Percentiles rank a stretch among this genome's conserved stretches.
These are phyloP conservation scores for Mustela lutreola DNA, from an alignment of 2,113 vertebrate genomes.

Conservation along the genomic window DNA sequence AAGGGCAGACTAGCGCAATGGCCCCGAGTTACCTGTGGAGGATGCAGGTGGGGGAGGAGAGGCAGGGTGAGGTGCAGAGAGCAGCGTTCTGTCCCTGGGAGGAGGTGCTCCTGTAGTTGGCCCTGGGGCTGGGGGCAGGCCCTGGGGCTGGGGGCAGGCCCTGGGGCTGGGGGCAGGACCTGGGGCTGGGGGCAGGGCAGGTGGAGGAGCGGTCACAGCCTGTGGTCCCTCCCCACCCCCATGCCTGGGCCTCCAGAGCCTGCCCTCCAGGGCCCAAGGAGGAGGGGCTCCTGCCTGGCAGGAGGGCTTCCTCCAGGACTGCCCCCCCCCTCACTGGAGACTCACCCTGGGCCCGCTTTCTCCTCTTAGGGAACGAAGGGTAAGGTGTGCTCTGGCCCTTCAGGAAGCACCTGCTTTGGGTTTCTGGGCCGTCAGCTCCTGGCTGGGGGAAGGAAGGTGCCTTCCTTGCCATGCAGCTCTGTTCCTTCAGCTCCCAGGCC, in stretches of 20 bases:
- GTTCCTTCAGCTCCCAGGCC: background rate
- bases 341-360: background rate
- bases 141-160: too few relatives aligned
- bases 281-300: accelerated
- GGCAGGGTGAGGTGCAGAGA: background rate
- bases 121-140: background rate
- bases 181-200: background rate
- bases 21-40: background rate
- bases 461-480: background rate
- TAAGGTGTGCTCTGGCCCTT: background rate
- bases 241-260: background rate
- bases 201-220: background rate
- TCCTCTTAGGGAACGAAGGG: background rate
- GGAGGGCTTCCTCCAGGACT: background rate
- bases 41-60: background rate
- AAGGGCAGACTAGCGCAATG: background rate
- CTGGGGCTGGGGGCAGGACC: background rate
- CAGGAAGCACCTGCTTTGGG: background rate
- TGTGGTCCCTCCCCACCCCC: background rate
- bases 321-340: background rate
- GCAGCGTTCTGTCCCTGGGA: background rate
- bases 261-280: too few relatives aligned
- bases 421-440: background rate
- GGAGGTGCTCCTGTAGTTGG: background rate
- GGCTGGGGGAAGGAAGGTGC: background rate